phyloP scores from a whole-genome alignment of 2,113 vertebrate genomes.

The Plectropomus leopardus region DNA sequence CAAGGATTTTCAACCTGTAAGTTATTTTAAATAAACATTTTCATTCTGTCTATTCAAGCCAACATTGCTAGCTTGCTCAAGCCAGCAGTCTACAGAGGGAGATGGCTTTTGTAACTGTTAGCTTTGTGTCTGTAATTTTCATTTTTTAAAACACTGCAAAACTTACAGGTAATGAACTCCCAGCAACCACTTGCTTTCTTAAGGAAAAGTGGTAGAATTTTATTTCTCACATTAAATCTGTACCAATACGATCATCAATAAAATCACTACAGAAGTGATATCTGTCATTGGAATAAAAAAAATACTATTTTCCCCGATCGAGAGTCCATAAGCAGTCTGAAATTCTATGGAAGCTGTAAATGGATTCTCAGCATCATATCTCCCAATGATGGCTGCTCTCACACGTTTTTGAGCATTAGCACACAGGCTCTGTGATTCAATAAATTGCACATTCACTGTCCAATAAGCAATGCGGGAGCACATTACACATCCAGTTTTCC shows the following conservation, averaged over 20 bases:
- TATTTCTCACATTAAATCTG: no score
- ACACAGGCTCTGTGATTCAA: slow-evolving; percentile 32
- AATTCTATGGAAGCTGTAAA: slow-evolving; percentile 21
- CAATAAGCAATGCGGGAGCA: slow-evolving; percentile 57
- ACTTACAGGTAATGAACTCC: no score
- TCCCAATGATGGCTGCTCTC: slow-evolving; percentile 16
- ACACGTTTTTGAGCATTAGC: slow-evolving; percentile 40
- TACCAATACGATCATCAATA: slow-evolving; percentile 9
- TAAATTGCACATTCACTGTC: slow-evolving; percentile 60
- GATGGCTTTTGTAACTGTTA: no score
- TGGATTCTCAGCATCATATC: slow-evolving; percentile 26
- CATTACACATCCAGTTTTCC: slow-evolving; percentile 67
- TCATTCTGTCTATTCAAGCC: no score
- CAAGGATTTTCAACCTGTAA: no score
- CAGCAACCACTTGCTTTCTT: no score
- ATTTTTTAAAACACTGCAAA: no score
- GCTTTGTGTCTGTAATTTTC: no score
- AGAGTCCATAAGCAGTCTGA: slow-evolving; percentile 20
- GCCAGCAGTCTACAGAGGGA: no score
- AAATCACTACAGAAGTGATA: slow-evolving; percentile 2
- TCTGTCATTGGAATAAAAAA: background rate
- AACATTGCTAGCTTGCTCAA: no score
- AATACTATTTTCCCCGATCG: slow-evolving; percentile 23
- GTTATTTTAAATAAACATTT: no score
- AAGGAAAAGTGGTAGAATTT: no score